Percentiles rank a stretch among this genome's conserved stretches.
Conservation (phyloP, 2,888 invertebrate genomes). For the Teleogryllus oceanicus region DNA sequence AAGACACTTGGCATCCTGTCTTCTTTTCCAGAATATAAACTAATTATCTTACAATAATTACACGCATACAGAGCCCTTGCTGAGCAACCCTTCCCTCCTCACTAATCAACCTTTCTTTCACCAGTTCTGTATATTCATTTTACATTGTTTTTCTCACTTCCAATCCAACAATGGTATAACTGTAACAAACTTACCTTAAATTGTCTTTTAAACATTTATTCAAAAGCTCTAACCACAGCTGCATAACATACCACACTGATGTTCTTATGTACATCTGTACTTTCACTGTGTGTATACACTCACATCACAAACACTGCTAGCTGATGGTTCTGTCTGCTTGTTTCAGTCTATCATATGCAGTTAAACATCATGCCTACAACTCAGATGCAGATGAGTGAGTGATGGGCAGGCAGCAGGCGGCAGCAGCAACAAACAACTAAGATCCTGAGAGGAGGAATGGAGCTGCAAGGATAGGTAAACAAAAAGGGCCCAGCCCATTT, state of each 20-base stretch:
- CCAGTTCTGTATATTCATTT: not conserved
- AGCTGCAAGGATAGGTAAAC: conserved; percentile 29
- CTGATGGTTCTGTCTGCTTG: conserved; percentile 18
- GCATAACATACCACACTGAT: conserved; percentile 18
- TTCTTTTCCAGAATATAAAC: conserved; percentile 35
- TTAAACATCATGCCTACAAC: not conserved
- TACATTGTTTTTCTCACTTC: not conserved
- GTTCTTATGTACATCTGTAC: not conserved
- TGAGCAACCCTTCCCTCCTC: conserved; percentile 28
- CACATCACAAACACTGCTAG: conserved; percentile 18
- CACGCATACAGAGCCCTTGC: conserved; percentile 33
- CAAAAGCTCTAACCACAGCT: conserved; percentile 19
- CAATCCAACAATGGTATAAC: conserved; percentile 30
- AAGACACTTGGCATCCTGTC: conserved; percentile 38
- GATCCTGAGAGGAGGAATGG: conserved; percentile 34
- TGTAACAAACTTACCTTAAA: conserved; percentile 33
- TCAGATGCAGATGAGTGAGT: conserved; percentile 6
- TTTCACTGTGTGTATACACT: conserved; percentile 1
- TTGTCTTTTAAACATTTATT: conserved; percentile 29
- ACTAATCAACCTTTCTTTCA: conserved; percentile 26
- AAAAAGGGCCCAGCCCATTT: conserved; percentile 18
- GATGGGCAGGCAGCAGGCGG: not conserved
- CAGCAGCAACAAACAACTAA: conserved; percentile 19
- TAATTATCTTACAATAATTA: conserved; percentile 39
- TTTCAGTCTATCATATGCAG: not conserved